Conservation (phyloP, 2,113 vertebrate species). For the Nansenia antarctica region DNA sequence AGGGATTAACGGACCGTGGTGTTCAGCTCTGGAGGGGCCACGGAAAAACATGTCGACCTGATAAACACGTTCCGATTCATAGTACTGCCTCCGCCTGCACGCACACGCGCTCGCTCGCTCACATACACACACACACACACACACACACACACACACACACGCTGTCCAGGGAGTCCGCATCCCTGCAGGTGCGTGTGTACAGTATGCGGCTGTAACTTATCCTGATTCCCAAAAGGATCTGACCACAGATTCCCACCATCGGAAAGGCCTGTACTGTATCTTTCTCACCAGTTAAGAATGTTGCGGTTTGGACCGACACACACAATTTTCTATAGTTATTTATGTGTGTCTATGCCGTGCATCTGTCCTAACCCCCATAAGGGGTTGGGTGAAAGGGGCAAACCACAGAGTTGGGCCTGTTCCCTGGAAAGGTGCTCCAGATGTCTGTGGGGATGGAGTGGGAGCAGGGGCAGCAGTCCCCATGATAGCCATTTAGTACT, state of each 20-base stretch:
- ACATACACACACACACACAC: slow-evolving; percentile 10
- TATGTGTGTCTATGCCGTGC: not conserved
- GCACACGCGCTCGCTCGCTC: not conserved
- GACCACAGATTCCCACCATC: too few species aligned
- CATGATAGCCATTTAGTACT: too few species aligned
- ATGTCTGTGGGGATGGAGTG: not conserved
- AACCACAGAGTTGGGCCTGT: not conserved
- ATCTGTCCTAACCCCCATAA: not conserved
- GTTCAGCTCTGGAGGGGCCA: slow-evolving; percentile 1
- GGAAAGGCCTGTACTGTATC: too few species aligned
- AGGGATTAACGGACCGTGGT: not conserved
- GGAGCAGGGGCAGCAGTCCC: not conserved
- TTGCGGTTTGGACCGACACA: too few species aligned
- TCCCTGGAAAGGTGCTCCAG: not conserved
- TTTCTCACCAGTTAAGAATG: not conserved
- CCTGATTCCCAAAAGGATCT: too few species aligned
- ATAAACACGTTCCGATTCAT: not conserved
- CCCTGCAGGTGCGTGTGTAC: not conserved
- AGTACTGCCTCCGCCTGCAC: not conserved
- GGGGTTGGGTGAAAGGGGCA: not conserved
- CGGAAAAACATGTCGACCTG: not conserved
- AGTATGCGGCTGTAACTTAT: too few species aligned
- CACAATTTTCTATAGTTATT: too few species aligned
- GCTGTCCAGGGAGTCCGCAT: not conserved
- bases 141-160: slow-evolving; percentile 14